phyloP scores from a whole-genome alignment of 2,113 vertebrate species.

The Mesocricetus auratus region DNA sequence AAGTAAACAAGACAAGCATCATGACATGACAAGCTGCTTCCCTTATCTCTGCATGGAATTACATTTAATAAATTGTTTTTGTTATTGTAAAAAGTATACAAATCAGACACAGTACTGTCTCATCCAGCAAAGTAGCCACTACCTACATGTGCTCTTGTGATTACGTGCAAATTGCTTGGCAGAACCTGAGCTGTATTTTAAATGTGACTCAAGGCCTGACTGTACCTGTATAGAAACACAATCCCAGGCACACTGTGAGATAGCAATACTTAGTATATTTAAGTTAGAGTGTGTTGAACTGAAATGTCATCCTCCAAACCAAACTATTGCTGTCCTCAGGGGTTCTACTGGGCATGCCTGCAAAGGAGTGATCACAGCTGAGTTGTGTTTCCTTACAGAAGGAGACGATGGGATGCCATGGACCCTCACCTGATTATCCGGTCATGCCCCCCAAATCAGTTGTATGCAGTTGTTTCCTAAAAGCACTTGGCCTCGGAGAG shows the following conservation, averaged over 20 bases:
- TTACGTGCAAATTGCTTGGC: not conserved
- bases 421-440: not conserved
- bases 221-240: not conserved
- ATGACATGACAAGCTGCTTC: not conserved
- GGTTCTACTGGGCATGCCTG: not conserved
- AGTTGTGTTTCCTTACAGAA: not conserved
- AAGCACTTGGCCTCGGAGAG: not conserved
- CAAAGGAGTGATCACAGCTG: not conserved
- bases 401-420: not conserved
- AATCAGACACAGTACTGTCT: not conserved
- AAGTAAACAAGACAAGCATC: not conserved
- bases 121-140: not conserved
- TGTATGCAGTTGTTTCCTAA: not conserved
- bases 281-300: not conserved
- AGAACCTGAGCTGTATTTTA: not conserved
- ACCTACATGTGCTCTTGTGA: not conserved
- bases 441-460: not conserved
- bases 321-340: not conserved
- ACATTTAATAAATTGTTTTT: not conserved
- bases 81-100: not conserved
- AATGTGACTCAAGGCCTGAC: not conserved
- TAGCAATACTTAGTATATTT: not conserved
- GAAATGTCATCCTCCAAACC: not conserved
- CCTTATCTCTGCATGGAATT: not conserved
- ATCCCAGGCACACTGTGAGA: not conserved